phyloP scores from a whole-genome alignment of 2,888 invertebrate species.

The Tortrix viridana region DNA sequence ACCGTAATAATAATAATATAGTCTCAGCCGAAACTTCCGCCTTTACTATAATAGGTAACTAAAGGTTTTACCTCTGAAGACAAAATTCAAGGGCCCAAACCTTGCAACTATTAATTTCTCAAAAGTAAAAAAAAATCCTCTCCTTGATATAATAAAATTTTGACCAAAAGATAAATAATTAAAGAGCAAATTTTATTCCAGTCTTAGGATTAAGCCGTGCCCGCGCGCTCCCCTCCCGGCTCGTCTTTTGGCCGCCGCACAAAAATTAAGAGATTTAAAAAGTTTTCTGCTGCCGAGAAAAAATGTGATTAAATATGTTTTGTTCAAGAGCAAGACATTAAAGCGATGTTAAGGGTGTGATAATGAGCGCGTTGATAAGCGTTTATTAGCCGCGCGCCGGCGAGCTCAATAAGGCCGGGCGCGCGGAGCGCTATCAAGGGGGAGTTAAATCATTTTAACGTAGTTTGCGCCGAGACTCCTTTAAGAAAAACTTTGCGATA shows the following conservation, averaged over 20 bases:
- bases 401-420: conserved; percentile 69
- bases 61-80: too few relatives aligned
- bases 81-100: too few relatives aligned
- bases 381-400: conserved; percentile 76
- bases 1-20: conserved; percentile 1
- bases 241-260: conserved; percentile 45
- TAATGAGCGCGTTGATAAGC: conserved; percentile 85
- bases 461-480: conserved; percentile 71
- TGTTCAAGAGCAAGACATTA: conserved; percentile 85
- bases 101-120: too few relatives aligned
- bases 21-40: neutral
- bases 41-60: too few relatives aligned
- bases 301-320: conserved; percentile 85
- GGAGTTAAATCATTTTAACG: conserved; percentile 83
- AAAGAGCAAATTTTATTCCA: conserved; percentile 14
- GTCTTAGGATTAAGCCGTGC: conserved; percentile 28
- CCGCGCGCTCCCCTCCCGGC: conserved; percentile 39
- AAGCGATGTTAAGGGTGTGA: conserved; percentile 85
- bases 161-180: conserved; percentile 11
- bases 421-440: conserved; percentile 75
- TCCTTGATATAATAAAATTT: neutral
- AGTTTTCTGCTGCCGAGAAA: conserved; percentile 69
- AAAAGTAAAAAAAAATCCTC: too few relatives aligned
- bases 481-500: conserved; percentile 71
- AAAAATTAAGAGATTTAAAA: conserved; percentile 79